phyloP scores from a whole-genome alignment of 1,140 invertebrate species.

The Sipha flava region DNA sequence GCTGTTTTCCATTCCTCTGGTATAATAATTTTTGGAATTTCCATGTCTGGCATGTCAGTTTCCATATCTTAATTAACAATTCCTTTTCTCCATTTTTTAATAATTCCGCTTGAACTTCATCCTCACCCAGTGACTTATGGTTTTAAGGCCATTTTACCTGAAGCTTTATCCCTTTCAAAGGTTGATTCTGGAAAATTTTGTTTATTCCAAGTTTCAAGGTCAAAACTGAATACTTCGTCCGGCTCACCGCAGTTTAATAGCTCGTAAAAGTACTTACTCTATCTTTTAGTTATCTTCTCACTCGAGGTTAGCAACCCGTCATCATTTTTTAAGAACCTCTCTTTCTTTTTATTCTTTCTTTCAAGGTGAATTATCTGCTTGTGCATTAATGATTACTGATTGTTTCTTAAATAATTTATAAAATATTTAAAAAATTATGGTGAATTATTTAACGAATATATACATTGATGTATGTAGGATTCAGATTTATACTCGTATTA shows the following conservation, averaged over 20 bases:
- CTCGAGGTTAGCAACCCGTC: not conserved
- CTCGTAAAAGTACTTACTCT: not conserved
- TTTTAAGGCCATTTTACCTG: not conserved
- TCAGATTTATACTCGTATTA: no score
- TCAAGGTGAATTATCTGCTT: not conserved
- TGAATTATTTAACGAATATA: no score
- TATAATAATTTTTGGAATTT: no score
- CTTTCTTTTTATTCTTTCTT: not conserved
- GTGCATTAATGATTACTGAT: not conserved
- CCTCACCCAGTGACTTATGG: not conserved
- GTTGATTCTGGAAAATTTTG: not conserved
- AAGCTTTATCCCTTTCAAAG: not conserved
- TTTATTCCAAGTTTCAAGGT: not conserved
- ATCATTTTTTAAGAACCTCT: not conserved
- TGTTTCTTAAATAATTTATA: no score
- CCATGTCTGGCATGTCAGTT: no score
- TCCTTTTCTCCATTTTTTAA: not conserved
- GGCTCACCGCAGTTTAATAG: not conserved
- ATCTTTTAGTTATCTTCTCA: not conserved
- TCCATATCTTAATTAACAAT: no score
- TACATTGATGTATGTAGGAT: no score
- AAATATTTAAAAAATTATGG: no score
- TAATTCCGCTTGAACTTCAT: no score
- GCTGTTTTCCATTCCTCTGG: no score
- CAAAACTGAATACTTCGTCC: not conserved